Percentiles rank a stretch among this genome's conserved stretches.
Evolutionary conservation across 1,140 invertebrate species (phyloP).

Genomic region (Harlomillsia oculata): DNA sequence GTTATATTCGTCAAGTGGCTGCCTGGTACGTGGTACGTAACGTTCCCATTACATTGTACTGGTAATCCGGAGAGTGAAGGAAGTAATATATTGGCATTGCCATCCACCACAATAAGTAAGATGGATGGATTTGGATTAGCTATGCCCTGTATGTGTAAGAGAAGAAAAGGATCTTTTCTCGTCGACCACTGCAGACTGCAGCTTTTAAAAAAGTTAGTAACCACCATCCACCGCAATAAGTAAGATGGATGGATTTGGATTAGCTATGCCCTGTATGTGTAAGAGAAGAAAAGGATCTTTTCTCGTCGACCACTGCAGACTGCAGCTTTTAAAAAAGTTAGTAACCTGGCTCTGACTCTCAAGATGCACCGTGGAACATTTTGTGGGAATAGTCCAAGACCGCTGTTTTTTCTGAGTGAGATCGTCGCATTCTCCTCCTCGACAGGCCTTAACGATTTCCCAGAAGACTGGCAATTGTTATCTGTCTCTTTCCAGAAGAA

Average conservation of each 20-base stretch:
- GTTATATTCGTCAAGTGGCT: too few relatives aligned
- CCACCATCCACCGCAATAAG: too few relatives aligned
- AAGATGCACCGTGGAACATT: background rate
- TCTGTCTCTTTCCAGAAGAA: background rate
- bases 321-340: conserved; percentile 4
- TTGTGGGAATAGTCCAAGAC: background rate
- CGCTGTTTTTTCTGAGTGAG: background rate
- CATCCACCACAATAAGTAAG: conserved; percentile 24
- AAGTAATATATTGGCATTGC: conserved; percentile 13
- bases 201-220: too few relatives aligned
- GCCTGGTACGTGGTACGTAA: too few relatives aligned
- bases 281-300: background rate
- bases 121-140: conserved; percentile 29
- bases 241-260: background rate
- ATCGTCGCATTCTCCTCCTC: background rate
- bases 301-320: background rate
- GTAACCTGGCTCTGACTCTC: background rate
- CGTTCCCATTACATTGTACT: too few relatives aligned
- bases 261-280: background rate
- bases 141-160: conserved; percentile 4
- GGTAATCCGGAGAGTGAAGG: too few relatives aligned
- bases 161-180: conserved; percentile 4
- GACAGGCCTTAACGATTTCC: background rate
- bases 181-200: background rate
- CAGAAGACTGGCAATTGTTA: background rate